phyloP scores from a whole-genome alignment of 1,140 invertebrate species.

The Hermatobates lingyangjiaoensis region DNA sequence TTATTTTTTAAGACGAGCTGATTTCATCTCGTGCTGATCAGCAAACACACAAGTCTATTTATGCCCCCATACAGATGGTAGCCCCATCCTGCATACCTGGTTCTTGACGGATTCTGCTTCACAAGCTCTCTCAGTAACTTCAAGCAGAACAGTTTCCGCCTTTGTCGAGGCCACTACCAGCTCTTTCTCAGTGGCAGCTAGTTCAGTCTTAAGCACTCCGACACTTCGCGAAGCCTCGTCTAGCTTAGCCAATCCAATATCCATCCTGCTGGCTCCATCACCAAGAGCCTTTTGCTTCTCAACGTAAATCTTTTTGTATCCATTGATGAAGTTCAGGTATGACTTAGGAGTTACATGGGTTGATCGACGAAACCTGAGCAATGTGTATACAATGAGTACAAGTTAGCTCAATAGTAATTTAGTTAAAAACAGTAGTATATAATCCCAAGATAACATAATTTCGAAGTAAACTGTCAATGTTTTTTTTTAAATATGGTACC shows the following conservation, averaged over 20 bases:
- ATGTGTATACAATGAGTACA: too few species aligned
- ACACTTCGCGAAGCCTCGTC: conserved; percentile 87
- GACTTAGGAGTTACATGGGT: conserved; percentile 96
- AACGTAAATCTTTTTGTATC: conserved; percentile 85
- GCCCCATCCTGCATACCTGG: too few species aligned
- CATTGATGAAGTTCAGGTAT: conserved; percentile 85
- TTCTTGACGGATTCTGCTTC: conserved; percentile 91
- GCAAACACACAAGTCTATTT: too few species aligned
- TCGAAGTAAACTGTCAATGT: too few species aligned
- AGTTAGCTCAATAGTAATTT: too few species aligned
- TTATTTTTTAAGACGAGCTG: too few species aligned
- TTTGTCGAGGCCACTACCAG: conserved; percentile 70
- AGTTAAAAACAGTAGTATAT: too few species aligned
- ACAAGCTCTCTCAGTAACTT: conserved; percentile 77
- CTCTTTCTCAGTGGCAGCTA: conserved; percentile 86
- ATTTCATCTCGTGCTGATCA: too few species aligned
- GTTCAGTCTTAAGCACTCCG: conserved; percentile 71
- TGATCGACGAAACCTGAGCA: conserved; percentile 54
- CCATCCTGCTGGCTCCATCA: conserved; percentile 79
- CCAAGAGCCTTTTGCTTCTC: conserved; percentile 74
- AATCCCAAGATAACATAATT: too few species aligned
- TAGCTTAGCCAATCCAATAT: conserved; percentile 77
- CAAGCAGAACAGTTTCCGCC: conserved; percentile 64
- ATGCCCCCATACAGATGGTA: too few species aligned
- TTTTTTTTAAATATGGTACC: too few species aligned